These are phyloP conservation scores for Aspidoscelis tigris DNA, from an alignment of 2,113 vertebrate genomes.

Conservation along the genomic window DNA sequence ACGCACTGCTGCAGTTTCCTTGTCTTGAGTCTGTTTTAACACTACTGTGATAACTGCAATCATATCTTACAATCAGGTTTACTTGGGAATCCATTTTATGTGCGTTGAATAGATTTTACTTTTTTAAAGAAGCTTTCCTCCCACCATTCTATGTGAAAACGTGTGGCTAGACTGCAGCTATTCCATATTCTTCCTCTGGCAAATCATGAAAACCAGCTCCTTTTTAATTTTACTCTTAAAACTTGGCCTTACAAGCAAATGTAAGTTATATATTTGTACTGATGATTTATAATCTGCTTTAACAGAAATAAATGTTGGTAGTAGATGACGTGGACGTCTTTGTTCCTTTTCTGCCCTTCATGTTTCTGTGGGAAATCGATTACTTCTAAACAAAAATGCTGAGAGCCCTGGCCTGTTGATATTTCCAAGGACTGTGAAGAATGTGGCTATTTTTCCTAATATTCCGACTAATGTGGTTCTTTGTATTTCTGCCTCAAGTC, in stretches of 20 bases:
- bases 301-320: constrained; percentile 89
- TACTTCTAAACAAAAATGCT: constrained; percentile 6
- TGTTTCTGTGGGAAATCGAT: not conserved
- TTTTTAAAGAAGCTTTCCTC: constrained; percentile 15
- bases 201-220: constrained; percentile 75
- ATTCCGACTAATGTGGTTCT: not conserved
- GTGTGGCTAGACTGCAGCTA: constrained; percentile 69
- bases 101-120: constrained; percentile 61
- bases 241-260: constrained; percentile 86
- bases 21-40: constrained; percentile 77
- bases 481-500: not conserved
- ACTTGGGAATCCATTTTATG: constrained; percentile 64
- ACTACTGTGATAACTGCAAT: constrained; percentile 75
- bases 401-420: not conserved
- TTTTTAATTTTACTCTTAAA: constrained; percentile 78
- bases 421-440: not conserved
- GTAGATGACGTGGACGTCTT: constrained; percentile 72
- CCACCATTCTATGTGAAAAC: constrained; percentile 59
- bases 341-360: constrained; percentile 9
- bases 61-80: constrained; percentile 61
- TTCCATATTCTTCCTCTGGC: constrained; percentile 69
- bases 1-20: constrained; percentile 73
- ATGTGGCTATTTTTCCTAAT: not conserved
- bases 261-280: constrained; percentile 90
- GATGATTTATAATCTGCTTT: constrained; percentile 89